Percentiles rank a stretch among this genome's conserved stretches.
Conservation (phyloP, 1,140 invertebrate genomes). For the Bombyx mandarina region DNA sequence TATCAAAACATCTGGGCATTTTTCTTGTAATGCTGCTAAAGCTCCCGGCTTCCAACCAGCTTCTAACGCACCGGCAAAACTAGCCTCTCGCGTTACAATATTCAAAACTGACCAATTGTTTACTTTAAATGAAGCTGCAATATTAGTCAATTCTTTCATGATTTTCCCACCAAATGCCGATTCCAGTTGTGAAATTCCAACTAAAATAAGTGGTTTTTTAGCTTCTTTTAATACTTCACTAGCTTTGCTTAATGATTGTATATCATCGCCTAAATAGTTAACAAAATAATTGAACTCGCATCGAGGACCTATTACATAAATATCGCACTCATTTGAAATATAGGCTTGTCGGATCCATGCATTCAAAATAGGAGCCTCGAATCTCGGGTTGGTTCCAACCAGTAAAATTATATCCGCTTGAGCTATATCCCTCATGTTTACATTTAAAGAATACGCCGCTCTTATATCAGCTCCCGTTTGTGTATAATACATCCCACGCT, state of each 20-base stretch:
- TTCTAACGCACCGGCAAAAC: conserved; percentile 52
- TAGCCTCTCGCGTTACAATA: conserved; percentile 49
- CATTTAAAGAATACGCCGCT: conserved; percentile 43
- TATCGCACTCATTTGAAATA: conserved; percentile 72
- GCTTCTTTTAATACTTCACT: conserved; percentile 52
- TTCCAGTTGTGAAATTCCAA: conserved; percentile 73
- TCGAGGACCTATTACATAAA: conserved; percentile 75
- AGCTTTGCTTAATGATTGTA: conserved; percentile 70
- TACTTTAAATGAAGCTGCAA: conserved; percentile 27
- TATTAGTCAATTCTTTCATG: conserved; percentile 56
- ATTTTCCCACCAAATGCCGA: conserved; percentile 61
- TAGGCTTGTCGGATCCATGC: conserved; percentile 81
- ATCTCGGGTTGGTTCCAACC: conserved; percentile 83
- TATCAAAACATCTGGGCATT: conserved; percentile 31
- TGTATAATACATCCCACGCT: conserved; percentile 33
- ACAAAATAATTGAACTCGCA: conserved; percentile 79
- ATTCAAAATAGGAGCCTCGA: conserved; percentile 84
- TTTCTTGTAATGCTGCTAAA: conserved; percentile 19
- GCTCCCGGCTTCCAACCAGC: conserved; percentile 48
- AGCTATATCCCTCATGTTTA: conserved; percentile 70
- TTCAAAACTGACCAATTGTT: conserved; percentile 42
- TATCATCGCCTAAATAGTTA: conserved; percentile 68
- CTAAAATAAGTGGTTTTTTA: conserved; percentile 78
- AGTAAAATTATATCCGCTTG: conserved; percentile 80
- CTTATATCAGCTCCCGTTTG: conserved; percentile 33